phyloP scores from a whole-genome alignment of 2,113 vertebrate genomes.

The Proterorhinus semilunaris region DNA sequence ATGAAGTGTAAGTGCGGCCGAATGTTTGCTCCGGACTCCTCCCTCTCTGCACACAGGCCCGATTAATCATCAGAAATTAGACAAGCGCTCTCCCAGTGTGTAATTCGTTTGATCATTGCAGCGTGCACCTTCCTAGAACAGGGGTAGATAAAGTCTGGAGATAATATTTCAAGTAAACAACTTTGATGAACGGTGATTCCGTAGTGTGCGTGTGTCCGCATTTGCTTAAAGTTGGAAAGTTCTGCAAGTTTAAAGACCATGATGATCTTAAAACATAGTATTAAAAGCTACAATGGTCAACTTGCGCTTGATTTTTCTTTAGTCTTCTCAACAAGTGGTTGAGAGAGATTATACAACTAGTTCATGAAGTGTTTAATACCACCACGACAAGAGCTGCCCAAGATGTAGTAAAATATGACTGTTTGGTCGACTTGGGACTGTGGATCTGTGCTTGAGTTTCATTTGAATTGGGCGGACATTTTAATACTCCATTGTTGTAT shows the following conservation, averaged over 20 bases:
- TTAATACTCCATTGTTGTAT: too few species aligned
- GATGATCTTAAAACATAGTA: background rate
- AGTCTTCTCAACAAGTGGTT: too few species aligned
- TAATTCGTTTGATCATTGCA: slow-evolving; percentile 15
- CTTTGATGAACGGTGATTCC: slow-evolving; percentile 1
- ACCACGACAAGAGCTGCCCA: too few species aligned
- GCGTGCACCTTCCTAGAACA: background rate
- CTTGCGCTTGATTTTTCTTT: too few species aligned
- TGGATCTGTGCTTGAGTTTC: too few species aligned
- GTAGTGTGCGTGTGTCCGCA: background rate
- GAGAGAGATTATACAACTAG: too few species aligned
- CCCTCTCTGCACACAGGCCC: slow-evolving; percentile 12
- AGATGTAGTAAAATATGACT: too few species aligned
- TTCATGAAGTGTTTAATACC: too few species aligned
- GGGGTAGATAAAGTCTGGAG: background rate
- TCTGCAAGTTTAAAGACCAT: background rate
- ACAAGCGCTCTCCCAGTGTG: slow-evolving; percentile 7
- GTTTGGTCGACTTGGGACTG: too few species aligned
- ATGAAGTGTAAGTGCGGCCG: slow-evolving; percentile 40
- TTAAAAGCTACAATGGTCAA: background rate
- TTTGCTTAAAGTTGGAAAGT: background rate
- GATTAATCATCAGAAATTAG: slow-evolving; percentile 36
- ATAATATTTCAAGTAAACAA: background rate
- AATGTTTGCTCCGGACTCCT: slow-evolving; percentile 34
- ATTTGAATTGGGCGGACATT: too few species aligned